Conservation (phyloP, 2,888 invertebrate genomes). For the Drosophila vallismaia region DNA sequence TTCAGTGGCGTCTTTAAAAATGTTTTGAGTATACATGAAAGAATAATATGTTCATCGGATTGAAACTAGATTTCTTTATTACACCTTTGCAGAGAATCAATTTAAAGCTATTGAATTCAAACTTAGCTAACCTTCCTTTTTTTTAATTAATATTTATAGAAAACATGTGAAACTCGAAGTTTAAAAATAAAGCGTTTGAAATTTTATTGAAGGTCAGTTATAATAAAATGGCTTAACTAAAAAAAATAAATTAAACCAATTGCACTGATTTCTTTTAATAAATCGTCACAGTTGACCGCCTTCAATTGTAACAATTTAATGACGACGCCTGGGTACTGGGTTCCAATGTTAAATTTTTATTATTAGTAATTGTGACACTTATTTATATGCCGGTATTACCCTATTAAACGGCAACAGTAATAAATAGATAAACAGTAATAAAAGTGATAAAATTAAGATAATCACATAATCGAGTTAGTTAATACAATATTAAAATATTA, state of each 20-base stretch:
- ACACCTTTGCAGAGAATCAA: no score
- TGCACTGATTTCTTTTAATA: conserved; percentile 73
- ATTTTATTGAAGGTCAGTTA: conserved; percentile 5
- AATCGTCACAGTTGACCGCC: conserved; percentile 42
- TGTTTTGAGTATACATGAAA: no score
- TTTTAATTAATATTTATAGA: background rate
- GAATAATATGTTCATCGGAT: no score
- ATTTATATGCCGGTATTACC: conserved; percentile 35
- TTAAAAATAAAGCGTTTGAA: background rate
- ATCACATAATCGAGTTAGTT: no score
- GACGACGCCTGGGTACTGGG: conserved; percentile 29
- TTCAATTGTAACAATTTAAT: conserved; percentile 72
- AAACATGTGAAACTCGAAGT: background rate
- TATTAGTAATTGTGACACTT: conserved; percentile 63
- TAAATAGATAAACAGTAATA: no score
- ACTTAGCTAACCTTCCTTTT: background rate
- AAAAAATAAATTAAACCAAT: conserved; percentile 78
- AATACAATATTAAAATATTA: no score
- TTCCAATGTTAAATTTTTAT: conserved; percentile 28
- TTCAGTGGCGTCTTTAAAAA: no score
- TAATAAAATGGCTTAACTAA: conserved; percentile 52
- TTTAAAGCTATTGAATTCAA: no score
- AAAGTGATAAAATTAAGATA: no score
- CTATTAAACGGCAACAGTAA: no score
- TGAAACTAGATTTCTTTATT: no score